These are phyloP conservation scores for Plutella xylostella DNA, from an alignment of 2,888 invertebrate genomes.

Conservation along the genomic window DNA sequence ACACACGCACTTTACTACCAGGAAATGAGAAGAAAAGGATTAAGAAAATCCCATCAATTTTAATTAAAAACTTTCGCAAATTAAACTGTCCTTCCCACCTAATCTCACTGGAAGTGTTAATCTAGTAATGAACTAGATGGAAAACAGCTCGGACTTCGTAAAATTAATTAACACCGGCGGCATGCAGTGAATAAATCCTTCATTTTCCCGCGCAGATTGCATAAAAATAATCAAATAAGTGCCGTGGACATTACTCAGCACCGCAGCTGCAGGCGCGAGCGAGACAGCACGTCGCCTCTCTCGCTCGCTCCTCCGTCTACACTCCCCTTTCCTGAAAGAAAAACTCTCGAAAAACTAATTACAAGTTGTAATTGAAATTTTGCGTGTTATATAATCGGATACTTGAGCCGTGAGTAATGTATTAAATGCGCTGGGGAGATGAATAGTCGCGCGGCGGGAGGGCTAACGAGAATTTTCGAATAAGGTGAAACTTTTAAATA, in stretches of 20 bases:
- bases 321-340: constrained; percentile 65
- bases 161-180: constrained; percentile 57
- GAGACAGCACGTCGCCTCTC: constrained; percentile 26
- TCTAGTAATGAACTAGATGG: constrained; percentile 24
- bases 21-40: too few species aligned
- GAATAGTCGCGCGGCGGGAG: constrained; percentile 51
- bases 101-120: too few species aligned
- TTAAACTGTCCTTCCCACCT: too few species aligned
- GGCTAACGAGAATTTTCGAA: constrained; percentile 31
- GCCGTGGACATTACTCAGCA: constrained; percentile 61
- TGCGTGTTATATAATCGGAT: constrained; percentile 72
- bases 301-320: constrained; percentile 38
- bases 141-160: constrained; percentile 31
- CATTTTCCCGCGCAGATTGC: constrained; percentile 63
- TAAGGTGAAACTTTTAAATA: constrained; percentile 5
- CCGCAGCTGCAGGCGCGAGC: constrained; percentile 37
- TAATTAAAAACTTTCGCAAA: too few species aligned
- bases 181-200: constrained; percentile 55
- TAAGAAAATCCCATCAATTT: background rate
- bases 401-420: constrained; percentile 70
- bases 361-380: constrained; percentile 73
- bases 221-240: constrained; percentile 69
- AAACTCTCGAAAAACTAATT: constrained; percentile 73
- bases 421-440: constrained; percentile 64
- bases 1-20: too few species aligned